Conservation (phyloP, 2,113 vertebrate species). For the Corythaeola cristata region DNA sequence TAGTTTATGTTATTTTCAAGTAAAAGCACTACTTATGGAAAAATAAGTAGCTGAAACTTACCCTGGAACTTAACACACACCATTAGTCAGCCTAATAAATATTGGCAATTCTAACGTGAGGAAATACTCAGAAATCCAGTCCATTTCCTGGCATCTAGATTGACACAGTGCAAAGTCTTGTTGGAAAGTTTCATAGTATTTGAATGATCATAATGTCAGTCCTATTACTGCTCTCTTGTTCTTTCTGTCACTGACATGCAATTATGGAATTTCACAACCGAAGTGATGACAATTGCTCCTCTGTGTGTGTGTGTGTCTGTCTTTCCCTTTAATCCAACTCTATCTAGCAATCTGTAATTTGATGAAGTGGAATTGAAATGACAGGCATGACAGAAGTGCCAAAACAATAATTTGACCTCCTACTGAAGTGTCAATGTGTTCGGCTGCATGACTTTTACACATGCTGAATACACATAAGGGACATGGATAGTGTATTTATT, state of each 20-base stretch:
- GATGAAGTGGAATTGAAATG: slow-evolving; percentile 73
- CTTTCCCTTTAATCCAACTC: slow-evolving; percentile 53
- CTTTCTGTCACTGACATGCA: slow-evolving; percentile 48
- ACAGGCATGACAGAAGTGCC: slow-evolving; percentile 68
- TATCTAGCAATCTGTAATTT: slow-evolving; percentile 69
- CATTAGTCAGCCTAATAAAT: background rate
- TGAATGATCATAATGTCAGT: background rate
- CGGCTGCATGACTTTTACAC: background rate
- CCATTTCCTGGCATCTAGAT: background rate
- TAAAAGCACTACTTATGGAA: background rate
- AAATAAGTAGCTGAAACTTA: background rate
- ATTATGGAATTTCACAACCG: slow-evolving; percentile 68
- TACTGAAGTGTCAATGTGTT: slow-evolving; percentile 38
- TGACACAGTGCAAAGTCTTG: background rate
- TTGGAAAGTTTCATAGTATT: background rate
- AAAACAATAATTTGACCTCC: slow-evolving; percentile 68
- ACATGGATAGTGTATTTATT: background rate
- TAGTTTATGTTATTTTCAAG: background rate
- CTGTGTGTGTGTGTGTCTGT: background rate
- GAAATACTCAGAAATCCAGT: background rate
- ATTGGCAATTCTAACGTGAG: background rate
- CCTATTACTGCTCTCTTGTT: slow-evolving; percentile 13
- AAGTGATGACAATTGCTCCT: slow-evolving; percentile 47
- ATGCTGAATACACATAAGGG: background rate
- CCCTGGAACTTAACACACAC: background rate